Percentiles rank a stretch among this genome's conserved stretches.
Evolutionary conservation across 2,113 vertebrate species (phyloP).

Genomic region (Cavia aperea): DNA sequence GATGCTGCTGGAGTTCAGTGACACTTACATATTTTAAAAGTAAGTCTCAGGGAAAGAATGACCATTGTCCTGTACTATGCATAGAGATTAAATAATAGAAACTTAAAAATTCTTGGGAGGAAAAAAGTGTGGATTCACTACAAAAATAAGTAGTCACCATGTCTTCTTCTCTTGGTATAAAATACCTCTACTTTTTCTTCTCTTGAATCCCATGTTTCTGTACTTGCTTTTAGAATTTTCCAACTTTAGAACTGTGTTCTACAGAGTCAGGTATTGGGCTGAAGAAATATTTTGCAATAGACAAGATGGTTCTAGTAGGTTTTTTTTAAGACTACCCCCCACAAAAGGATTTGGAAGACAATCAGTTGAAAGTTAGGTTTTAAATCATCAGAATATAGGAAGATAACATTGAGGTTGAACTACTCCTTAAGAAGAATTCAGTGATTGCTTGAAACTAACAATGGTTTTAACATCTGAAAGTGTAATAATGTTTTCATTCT

Average conservation of each 20-base stretch:
- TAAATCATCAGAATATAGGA: background rate
- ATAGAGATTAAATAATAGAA: slow-evolving; percentile 26
- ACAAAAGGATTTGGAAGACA: slow-evolving; percentile 24
- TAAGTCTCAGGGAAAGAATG: slow-evolving; percentile 15
- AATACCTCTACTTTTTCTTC: background rate
- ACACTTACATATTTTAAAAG: background rate
- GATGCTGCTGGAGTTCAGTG: background rate
- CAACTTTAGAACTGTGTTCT: slow-evolving; percentile 12
- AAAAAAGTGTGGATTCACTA: background rate
- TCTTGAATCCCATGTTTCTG: background rate
- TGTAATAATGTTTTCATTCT: slow-evolving; percentile 31
- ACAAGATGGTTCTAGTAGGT: background rate
- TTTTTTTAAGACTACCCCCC: too few species aligned
- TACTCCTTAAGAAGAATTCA: background rate
- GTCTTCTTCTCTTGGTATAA: background rate
- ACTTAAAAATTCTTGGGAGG: background rate
- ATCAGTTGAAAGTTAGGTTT: background rate
- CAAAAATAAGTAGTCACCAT: background rate
- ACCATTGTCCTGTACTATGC: background rate
- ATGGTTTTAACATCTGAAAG: slow-evolving; percentile 2
- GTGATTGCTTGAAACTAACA: background rate
- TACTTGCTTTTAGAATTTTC: background rate
- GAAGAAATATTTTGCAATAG: slow-evolving; percentile 4
- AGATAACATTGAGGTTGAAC: background rate
- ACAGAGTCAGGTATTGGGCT: background rate